These are phyloP conservation scores for Calonectris borealis DNA, from an alignment of 2,113 vertebrate species.

Conservation along the genomic window DNA sequence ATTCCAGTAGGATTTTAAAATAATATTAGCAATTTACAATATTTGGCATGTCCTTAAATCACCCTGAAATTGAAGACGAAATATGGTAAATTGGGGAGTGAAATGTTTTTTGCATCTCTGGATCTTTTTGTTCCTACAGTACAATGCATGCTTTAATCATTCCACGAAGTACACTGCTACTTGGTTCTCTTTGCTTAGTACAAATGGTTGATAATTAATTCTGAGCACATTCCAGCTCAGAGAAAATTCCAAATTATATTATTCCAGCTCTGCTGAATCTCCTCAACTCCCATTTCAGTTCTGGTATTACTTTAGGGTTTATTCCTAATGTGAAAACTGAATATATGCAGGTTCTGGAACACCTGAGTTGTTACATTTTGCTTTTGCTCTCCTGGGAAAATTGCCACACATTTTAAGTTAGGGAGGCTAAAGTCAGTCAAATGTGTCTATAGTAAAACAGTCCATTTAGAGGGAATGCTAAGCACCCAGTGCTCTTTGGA, in stretches of 20 bases:
- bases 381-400: not conserved
- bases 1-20: not conserved
- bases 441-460: not conserved
- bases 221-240: not conserved
- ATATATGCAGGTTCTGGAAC: not conserved
- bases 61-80: not conserved
- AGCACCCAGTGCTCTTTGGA: not conserved
- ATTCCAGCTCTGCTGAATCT: not conserved
- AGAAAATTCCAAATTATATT: not conserved
- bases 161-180: not conserved
- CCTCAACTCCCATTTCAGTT: not conserved
- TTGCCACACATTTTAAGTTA: not conserved
- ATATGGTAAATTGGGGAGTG: not conserved
- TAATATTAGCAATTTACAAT: not conserved
- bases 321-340: not conserved
- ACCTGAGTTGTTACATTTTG: not conserved
- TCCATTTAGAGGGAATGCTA: not conserved
- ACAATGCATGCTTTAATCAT: not conserved
- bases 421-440: not conserved
- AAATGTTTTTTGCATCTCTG: not conserved
- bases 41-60: not conserved
- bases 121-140: not conserved
- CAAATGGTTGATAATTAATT: conserved; percentile 13
- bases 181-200: not conserved
- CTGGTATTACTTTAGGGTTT: not conserved